Conservation (phyloP, 2,888 invertebrate species). For the Polyploca ridens region DNA sequence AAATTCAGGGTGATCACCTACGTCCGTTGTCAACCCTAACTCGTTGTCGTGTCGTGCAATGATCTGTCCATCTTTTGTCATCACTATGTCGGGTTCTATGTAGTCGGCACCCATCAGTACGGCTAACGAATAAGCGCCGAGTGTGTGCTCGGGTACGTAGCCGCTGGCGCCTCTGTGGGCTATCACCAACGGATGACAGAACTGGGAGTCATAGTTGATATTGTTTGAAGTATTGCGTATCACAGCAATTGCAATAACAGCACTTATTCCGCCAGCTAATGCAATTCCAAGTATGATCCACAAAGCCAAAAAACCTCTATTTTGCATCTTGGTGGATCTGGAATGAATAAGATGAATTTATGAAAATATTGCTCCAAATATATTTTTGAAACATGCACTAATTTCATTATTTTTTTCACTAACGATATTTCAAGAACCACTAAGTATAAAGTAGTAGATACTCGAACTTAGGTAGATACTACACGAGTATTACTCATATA, state of each 20-base stretch:
- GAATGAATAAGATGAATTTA: not conserved
- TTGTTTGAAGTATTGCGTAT: constrained; percentile 28
- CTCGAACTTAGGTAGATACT: no score
- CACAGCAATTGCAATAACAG: constrained; percentile 34
- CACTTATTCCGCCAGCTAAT: constrained; percentile 28
- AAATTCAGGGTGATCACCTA: constrained; percentile 63
- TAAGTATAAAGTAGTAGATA: no score
- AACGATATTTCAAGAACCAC: not conserved
- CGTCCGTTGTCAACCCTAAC: constrained; percentile 67
- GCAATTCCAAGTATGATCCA: constrained; percentile 37
- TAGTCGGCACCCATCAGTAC: constrained; percentile 76
- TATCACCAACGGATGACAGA: constrained; percentile 65
- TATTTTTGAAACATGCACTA: not conserved
- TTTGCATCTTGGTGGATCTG: constrained; percentile 22
- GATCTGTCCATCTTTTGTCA: constrained; percentile 70
- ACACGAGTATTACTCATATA: no score
- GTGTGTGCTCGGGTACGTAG: constrained; percentile 75
- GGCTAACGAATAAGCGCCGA: constrained; percentile 74
- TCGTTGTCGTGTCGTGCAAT: constrained; percentile 76
- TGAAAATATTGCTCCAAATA: no score
- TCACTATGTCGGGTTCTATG: constrained; percentile 75
- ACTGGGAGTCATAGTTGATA: constrained; percentile 48
- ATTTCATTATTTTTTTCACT: not conserved
- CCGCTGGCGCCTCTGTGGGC: constrained; percentile 77
- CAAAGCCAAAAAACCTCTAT: constrained; percentile 21